These are phyloP conservation scores for Chromobotia macracanthus DNA, from an alignment of 2,797 vertebrate genomes.

Conservation along the genomic window DNA sequence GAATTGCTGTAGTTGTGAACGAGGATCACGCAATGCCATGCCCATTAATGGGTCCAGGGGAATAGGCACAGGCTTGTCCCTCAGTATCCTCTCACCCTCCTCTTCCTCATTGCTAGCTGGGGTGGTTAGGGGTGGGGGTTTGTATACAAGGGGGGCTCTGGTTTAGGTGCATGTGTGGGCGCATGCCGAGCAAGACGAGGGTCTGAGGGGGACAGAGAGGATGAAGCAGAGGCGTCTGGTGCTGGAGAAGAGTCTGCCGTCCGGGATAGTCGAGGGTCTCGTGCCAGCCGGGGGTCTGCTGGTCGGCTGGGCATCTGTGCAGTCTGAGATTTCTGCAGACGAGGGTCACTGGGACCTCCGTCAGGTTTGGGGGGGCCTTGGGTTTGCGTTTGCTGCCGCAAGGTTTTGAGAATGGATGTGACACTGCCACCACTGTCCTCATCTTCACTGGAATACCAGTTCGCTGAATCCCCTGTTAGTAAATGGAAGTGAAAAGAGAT, in stretches of 20 bases:
- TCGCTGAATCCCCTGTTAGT: slow-evolving; percentile 87
- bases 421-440: slow-evolving; percentile 92
- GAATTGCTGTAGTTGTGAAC: slow-evolving; percentile 89
- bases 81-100: slow-evolving; percentile 84
- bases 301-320: slow-evolving; percentile 65
- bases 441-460: slow-evolving; percentile 97
- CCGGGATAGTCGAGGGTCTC: slow-evolving; percentile 83
- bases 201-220: slow-evolving; percentile 78
- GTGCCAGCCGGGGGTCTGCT: slow-evolving; percentile 80
- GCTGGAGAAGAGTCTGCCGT: slow-evolving; percentile 63
- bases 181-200: slow-evolving; percentile 81
- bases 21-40: slow-evolving; percentile 84
- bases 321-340: slow-evolving; percentile 80
- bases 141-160: slow-evolving; percentile 78
- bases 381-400: slow-evolving; percentile 88
- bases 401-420: slow-evolving; percentile 89
- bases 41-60: slow-evolving; percentile 87
- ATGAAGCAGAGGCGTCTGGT: slow-evolving; percentile 66
- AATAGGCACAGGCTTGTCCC: slow-evolving; percentile 88
- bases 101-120: slow-evolving; percentile 82
- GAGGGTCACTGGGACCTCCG: slow-evolving; percentile 76
- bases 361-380: slow-evolving; percentile 72
- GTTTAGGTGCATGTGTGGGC: slow-evolving; percentile 66
- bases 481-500: background rate
- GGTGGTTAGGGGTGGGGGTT: slow-evolving; percentile 68